phyloP scores from a whole-genome alignment of 1,140 invertebrate species.

The Ctenoplectra terminalis region DNA sequence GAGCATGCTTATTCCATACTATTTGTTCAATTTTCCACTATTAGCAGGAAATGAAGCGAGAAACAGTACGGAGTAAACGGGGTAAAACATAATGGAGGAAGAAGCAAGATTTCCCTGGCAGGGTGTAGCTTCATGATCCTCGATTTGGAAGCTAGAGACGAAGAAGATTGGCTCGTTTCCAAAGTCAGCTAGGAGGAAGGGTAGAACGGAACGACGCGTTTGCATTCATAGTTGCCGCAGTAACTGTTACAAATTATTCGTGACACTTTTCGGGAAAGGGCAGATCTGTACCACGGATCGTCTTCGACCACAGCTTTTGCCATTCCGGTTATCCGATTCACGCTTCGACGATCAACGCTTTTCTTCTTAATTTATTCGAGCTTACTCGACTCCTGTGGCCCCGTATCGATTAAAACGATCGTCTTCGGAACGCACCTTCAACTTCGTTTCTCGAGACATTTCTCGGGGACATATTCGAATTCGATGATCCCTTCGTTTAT shows the following conservation, averaged over 20 bases:
- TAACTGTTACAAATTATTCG: slow-evolving; percentile 58
- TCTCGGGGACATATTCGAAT: background rate
- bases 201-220: background rate
- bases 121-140: background rate
- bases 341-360: background rate
- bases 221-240: slow-evolving; percentile 47
- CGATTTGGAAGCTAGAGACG: no score
- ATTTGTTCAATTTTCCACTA: no score
- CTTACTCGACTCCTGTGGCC: background rate
- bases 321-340: background rate
- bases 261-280: background rate
- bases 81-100: no score
- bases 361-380: no score
- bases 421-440: background rate
- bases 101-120: background rate
- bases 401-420: slow-evolving; percentile 6
- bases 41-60: no score
- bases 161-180: slow-evolving; percentile 23
- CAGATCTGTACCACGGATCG: no score
- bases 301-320: background rate
- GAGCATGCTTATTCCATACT: no score
- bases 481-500: background rate
- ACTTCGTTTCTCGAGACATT: background rate
- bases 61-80: no score
- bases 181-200: background rate